Evolutionary conservation across 1,140 invertebrate genomes (phyloP).

Genomic region (Cotesia chilonis): DNA sequence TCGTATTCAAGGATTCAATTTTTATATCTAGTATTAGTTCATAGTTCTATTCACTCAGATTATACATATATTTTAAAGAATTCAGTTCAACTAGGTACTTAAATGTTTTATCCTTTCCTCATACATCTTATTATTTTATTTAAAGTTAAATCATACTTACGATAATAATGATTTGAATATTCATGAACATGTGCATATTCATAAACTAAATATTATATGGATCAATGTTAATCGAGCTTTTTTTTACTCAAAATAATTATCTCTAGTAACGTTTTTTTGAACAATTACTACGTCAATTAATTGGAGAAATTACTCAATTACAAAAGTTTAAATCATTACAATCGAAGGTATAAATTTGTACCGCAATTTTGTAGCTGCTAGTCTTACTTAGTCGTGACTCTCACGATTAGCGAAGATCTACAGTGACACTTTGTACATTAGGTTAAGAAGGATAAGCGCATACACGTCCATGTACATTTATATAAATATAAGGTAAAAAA

Average conservation of each 20-base stretch:
- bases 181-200: conserved; percentile 28
- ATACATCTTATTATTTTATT: background rate
- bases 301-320: background rate
- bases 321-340: no score
- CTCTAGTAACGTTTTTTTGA: background rate
- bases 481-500: background rate
- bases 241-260: conserved; percentile 6
- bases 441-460: background rate
- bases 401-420: no score
- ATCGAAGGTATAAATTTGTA: no score
- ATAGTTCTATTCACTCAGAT: no score
- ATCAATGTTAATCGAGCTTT: conserved; percentile 24
- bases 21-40: no score
- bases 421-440: no score
- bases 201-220: conserved; percentile 31
- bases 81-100: no score
- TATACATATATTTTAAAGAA: no score
- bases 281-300: background rate
- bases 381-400: no score
- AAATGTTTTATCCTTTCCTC: background rate
- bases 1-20: no score
- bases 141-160: background rate
- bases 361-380: no score
- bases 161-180: conserved; percentile 32
- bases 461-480: background rate